Evolutionary conservation across 2,113 vertebrate genomes (phyloP).

Genomic region (Sminthopsis crassicaudata): DNA sequence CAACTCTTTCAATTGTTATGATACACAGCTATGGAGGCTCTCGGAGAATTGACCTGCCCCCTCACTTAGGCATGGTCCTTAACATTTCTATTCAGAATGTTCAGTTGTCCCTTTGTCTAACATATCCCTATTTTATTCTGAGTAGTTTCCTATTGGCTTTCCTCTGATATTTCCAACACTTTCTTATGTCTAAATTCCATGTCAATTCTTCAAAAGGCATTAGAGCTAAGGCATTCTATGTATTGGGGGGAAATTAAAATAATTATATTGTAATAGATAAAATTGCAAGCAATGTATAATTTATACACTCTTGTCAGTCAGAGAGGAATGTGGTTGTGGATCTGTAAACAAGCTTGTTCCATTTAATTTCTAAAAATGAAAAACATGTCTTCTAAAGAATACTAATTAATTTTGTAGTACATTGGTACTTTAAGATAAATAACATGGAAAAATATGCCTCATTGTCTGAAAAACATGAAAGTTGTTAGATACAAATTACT

Average conservation of each 20-base stretch:
- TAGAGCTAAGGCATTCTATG: neutral
- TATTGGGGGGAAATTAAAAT: neutral
- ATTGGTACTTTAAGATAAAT: slow-evolving; percentile 50
- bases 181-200: neutral
- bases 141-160: neutral
- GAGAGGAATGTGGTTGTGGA: slow-evolving; percentile 7
- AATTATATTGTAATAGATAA: slow-evolving; percentile 1
- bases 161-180: neutral
- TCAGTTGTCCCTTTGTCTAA: neutral
- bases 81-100: neutral
- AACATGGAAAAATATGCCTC: neutral
- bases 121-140: neutral
- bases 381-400: neutral
- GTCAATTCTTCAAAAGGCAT: neutral
- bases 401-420: slow-evolving; percentile 31
- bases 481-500: slow-evolving; percentile 41
- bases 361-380: slow-evolving; percentile 28
- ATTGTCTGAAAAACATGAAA: slow-evolving; percentile 16
- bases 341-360: neutral
- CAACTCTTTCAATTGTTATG: too few relatives aligned
- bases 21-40: too few relatives aligned
- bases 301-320: neutral
- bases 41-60: too few relatives aligned
- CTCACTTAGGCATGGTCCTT: too few relatives aligned
- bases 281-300: slow-evolving; percentile 15